A percentile compares a stretch with the other conserved stretches of the same genome.
These are phyloP conservation scores for Drosophila lini DNA, from an alignment of 1,140 invertebrate species.

Conservation along the genomic window DNA sequence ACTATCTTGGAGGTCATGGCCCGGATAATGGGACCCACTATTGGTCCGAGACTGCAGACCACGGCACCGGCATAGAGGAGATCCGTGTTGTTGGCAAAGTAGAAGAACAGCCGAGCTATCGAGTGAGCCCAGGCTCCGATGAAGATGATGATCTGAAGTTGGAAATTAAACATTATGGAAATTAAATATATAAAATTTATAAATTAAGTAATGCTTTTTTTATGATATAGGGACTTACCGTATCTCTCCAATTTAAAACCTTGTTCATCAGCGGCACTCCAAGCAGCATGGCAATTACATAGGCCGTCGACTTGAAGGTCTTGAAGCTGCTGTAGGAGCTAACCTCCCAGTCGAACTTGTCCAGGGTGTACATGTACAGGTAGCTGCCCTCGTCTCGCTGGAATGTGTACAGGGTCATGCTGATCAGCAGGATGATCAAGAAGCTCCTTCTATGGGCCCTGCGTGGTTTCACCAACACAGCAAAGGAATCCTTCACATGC, in stretches of 20 bases:
- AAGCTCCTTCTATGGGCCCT: slow-evolving; percentile 86
- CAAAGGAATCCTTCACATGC: slow-evolving; percentile 87
- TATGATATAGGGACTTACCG: slow-evolving; percentile 76
- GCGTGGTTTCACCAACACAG: slow-evolving; percentile 86
- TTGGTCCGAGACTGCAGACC: slow-evolving; percentile 89
- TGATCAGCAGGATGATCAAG: slow-evolving; percentile 87
- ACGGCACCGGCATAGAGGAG: slow-evolving; percentile 88
- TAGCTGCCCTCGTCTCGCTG: slow-evolving; percentile 90
- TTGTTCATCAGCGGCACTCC: slow-evolving; percentile 89
- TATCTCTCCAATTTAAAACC: slow-evolving; percentile 88
- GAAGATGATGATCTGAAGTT: slow-evolving; percentile 87
- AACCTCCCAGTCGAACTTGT: slow-evolving; percentile 89
- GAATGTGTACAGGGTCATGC: slow-evolving; percentile 91
- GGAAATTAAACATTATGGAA: neutral
- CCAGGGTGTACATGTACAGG: slow-evolving; percentile 88
- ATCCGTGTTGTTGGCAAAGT: slow-evolving; percentile 85
- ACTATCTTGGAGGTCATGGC: slow-evolving; percentile 91
- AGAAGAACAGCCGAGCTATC: slow-evolving; percentile 88
- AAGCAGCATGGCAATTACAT: slow-evolving; percentile 88
- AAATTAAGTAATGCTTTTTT: too few relatives aligned
- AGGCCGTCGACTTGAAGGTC: slow-evolving; percentile 88
- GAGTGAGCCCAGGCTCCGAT: slow-evolving; percentile 89
- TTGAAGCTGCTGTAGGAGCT: slow-evolving; percentile 88
- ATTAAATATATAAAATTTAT: neutral
- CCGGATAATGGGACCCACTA: slow-evolving; percentile 89